These are phyloP conservation scores for Graptemys geographica DNA, from an alignment of 2,797 vertebrate species.

Conservation along the genomic window DNA sequence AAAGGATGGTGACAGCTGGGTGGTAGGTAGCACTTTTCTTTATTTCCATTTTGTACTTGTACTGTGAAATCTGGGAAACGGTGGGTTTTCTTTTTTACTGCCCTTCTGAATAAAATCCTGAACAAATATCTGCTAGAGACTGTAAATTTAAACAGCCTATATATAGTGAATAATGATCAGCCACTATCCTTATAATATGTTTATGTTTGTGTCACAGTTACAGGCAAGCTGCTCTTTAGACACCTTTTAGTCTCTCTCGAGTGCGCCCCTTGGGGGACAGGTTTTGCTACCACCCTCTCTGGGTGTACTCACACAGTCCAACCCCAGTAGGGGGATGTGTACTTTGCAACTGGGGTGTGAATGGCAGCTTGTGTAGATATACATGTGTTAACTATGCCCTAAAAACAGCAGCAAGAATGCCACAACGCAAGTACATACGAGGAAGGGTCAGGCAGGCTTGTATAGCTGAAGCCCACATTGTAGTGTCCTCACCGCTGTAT, in stretches of 20 bases:
- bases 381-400: too few relatives aligned
- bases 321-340: background rate
- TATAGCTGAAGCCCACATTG: background rate
- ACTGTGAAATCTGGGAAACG: background rate
- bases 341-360: background rate
- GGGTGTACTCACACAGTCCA: background rate
- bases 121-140: background rate
- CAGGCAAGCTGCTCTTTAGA: background rate
- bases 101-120: background rate
- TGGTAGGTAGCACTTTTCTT: background rate
- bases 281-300: too few relatives aligned
- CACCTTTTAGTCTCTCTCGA: background rate
- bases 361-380: background rate
- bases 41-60: background rate
- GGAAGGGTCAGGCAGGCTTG: background rate
- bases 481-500: background rate
- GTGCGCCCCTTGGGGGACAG: background rate
- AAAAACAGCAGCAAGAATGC: background rate
- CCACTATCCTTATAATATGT: background rate
- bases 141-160: background rate
- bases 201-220: background rate
- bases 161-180: background rate
- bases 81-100: background rate
- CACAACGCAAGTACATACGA: background rate
- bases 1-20: background rate